Evolutionary conservation across 2,888 invertebrate genomes (phyloP), one percentile per base, ranked within the genome.

Genomic region (Scrobipalpa atriplicella): DNA sequence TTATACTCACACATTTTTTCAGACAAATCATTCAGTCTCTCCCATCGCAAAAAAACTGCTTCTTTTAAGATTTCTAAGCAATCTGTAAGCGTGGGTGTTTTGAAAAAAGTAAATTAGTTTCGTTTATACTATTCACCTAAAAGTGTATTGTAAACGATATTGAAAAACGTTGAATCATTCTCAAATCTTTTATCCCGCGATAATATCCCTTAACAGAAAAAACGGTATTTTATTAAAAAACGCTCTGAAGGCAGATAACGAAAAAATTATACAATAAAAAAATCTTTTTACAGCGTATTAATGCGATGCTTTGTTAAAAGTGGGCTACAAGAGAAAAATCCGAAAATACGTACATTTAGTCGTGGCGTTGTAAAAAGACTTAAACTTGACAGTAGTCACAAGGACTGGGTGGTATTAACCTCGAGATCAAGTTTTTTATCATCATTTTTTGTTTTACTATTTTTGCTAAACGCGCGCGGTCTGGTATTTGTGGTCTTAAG

Each of bases 361-460:
- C 13, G 41, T 38, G 38, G n/a, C 13, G n/a, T 18, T 19, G 21
- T 10, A 39, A 39, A 64, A 54, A 36, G 65, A 16, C 19, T 16
- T 19, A 7, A 39, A 19, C 13, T 16, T 66, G 18, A 47, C 18
- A 58, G 58, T 58, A 58, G 36, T 63, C 65, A 63, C 75, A 76
- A 76, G 76, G 75, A 72, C 72, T 56, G 71, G 67, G 66, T 70
- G 73, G 75, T 75, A 73, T 74, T 75, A 73, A 69, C 68, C 69
- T 41, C 68, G 67, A 74, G 70, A 74, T 73, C 74, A 74, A 73
- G 76, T 72, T 75, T 70, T 73, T 68, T 67, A 16, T 64, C 29
- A n/a, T 36, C 11, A 19, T n/a, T 61, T 67, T 67, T 67, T 64
- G 29, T 8, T 60, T 16, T 9, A 51, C 64, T 60, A 16, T 60